Evolutionary conservation across 2,113 vertebrate genomes (phyloP), one percentile per base, ranked within the genome.

Genomic region (Seriola rivoliana): DNA sequence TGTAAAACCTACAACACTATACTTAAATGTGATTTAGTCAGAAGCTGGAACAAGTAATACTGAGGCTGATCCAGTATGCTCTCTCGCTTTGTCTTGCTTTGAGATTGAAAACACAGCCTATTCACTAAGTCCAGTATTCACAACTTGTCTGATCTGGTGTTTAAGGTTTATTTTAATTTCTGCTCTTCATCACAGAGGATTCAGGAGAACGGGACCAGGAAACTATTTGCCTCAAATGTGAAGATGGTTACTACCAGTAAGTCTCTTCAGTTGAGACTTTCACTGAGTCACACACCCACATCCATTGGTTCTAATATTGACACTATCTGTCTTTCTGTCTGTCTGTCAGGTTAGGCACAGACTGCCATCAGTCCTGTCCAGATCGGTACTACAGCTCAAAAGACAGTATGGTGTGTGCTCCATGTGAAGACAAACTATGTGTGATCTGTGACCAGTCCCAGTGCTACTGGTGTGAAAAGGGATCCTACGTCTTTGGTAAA

Each of bases 351-450:
- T 96, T 96, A 73, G 92, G 88, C 48, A 48, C 89, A 0, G 91
- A 14, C 16, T 99, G 98, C 69, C 95, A 96, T 69, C 91, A 83
- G 86, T 87, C 77, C 40, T 99, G 98, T 66, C 98, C 98, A 5
- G 93, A 96, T 77, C 88, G 93, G 48, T 97, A 96, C n/a, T 97
- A 95, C 83, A 81, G 32, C n/a, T 91, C 91, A 40, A 85, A 92
- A 8, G 44, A 44, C 7, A 63, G 63, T 34, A 91, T 86, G 82
- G 75, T 66, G 32, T 99, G 98, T 80, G 78, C 48, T 74, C 83
- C 91, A 0, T 99, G 98, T 67, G 86, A 91, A 1, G 80, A 91
- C 40, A 21, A 36, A 21, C 86, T 83, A 50, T 99, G 98, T 44
- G 67, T 70, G 2, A 94, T 75, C 91, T 99, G 98, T 85, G 95